A percentile compares a stretch with the other conserved stretches of the same genome.
These are phyloP conservation scores for Loxodonta africana DNA, from an alignment of 2,113 vertebrate genomes.

Conservation along the genomic window DNA sequence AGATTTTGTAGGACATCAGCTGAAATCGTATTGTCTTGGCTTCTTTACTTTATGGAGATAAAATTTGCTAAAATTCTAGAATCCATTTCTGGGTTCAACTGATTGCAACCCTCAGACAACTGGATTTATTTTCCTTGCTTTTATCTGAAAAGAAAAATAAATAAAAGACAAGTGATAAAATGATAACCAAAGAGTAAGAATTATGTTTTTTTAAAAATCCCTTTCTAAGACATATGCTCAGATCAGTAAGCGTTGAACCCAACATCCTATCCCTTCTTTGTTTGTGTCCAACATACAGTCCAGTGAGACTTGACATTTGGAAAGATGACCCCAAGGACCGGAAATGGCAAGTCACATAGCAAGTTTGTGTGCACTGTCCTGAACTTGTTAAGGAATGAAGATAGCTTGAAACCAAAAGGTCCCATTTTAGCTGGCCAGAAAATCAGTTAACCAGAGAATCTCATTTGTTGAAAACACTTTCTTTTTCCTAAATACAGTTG, in stretches of 20 bases:
- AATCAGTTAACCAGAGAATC: conserved; percentile 35
- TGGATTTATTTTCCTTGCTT: conserved; percentile 14
- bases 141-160: background rate
- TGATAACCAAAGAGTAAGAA: background rate
- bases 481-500: background rate
- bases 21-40: background rate
- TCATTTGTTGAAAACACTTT: background rate
- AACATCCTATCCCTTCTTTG: background rate
- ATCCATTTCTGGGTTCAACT: background rate
- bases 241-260: background rate
- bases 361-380: background rate
- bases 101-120: conserved; percentile 21
- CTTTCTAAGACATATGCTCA: background rate
- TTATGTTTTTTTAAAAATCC: conserved; percentile 38
- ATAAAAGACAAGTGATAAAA: conserved; percentile 21
- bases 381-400: conserved; percentile 1
- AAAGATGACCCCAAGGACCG: background rate
- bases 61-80: conserved; percentile 41
- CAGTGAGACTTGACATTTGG: conserved; percentile 10
- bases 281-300: background rate
- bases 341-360: background rate
- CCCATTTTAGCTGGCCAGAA: conserved; percentile 42
- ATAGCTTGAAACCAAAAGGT: conserved; percentile 4
- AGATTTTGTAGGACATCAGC: background rate
- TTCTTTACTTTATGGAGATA: conserved; percentile 7